Evolutionary conservation across 2,797 vertebrate genomes (phyloP), one percentile per base, ranked within the genome.

Genomic region (Sebastes taczanowskii): DNA sequence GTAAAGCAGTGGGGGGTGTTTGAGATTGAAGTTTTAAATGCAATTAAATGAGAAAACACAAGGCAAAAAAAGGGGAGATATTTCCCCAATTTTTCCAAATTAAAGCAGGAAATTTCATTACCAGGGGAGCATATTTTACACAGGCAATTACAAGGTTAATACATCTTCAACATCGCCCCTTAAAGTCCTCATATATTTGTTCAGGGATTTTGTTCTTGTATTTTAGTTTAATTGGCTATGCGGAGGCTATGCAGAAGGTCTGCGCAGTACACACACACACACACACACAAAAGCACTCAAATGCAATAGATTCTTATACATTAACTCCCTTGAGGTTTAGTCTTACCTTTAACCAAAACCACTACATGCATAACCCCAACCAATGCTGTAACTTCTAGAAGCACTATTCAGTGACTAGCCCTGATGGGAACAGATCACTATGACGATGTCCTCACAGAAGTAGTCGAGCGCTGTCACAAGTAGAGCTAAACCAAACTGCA

Each of bases 111-210:
- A 95, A 94, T 92, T 92, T 90, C 91, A 93, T 95, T 94, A 95
- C 82, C 84, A 82, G 68, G 81, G 88, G 81, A 92, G 82, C 87
- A 88, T 93, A 92, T 92, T 94, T 95, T 92, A 91, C 90, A 92
- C 87, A 91, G 88, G 88, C 94, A 94, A 94, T 95, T 94, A 94
- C 91, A 89, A 94, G 91, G 92, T 94, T 92, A 94, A 94, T 95
- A 93, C 86, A 93, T 94, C 93, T 94, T 93, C 90, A 91, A 88
- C 89, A 85, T 85, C 84, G 84, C 82, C 89, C 77, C 88, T 92
- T 87, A 86, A 92, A 90, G 90, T 82, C 81, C 83, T 83, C 86
- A 77, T 89, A 86, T 89, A 90, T 92, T 90, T 90, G 88, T 88
- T 92, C 89, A 78, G 88, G 87, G 88, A 86, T 84, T 91, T 86